These are phyloP conservation scores for Pitangus sulphuratus DNA, from an alignment of 2,797 vertebrate species.

Conservation along the genomic window DNA sequence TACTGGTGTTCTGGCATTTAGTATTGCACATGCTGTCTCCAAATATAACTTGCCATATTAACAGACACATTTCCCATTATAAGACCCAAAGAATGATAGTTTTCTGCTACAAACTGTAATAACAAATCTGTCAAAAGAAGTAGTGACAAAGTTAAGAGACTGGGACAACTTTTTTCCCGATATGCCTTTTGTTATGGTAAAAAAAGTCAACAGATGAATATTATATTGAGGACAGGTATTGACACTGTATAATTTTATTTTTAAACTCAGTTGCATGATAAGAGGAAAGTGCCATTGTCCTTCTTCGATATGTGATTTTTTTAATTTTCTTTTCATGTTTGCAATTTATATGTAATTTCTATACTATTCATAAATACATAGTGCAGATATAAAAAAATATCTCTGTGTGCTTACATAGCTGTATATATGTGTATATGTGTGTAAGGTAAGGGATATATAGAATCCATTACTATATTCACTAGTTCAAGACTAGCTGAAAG, in stretches of 20 bases:
- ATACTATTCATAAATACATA: neutral
- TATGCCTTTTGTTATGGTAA: neutral
- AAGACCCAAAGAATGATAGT: neutral
- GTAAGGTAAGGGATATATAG: neutral
- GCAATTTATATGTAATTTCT: neutral
- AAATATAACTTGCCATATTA: conserved; percentile 27
- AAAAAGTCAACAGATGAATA: neutral
- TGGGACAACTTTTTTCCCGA: neutral
- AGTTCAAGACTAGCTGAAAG: neutral
- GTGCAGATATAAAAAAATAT: neutral
- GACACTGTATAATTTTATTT: neutral
- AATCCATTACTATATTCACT: neutral
- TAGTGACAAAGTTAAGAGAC: neutral
- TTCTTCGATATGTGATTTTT: neutral
- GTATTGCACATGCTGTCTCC: neutral
- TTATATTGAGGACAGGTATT: neutral
- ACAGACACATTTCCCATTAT: conserved; percentile 1
- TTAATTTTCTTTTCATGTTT: neutral
- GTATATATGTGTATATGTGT: neutral
- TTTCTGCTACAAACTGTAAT: neutral
- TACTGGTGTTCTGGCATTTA: conserved; percentile 57
- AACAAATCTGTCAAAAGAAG: neutral
- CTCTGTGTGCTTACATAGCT: neutral
- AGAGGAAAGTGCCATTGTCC: neutral
- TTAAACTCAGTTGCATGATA: neutral